Evolutionary conservation across 1,140 invertebrate genomes (phyloP), one percentile per base, ranked within the genome.

Genomic region (Drosophila gunungcola): DNA sequence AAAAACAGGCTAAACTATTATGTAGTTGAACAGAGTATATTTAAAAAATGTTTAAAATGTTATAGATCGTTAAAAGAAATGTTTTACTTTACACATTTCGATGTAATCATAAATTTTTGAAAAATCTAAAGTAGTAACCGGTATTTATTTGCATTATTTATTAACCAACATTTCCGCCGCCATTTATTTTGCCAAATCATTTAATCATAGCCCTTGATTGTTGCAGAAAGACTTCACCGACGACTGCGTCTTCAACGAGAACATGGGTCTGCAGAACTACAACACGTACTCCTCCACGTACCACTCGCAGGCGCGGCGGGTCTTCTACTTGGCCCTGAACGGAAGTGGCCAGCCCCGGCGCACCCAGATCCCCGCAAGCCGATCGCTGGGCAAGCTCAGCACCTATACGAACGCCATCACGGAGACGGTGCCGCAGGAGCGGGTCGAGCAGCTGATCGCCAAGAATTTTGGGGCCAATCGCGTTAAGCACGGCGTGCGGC

Each of bases 201-300:
- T 89, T 91, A 86, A 89, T 83, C 43, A 53, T 76, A 75, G 81
- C 73, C 92, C 91, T 92, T 45, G 21, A 42, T 67, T 94, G 94
- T 97, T 96, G 81, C 96, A 97, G 96, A 95, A 94, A 92, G 95
- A 96, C 83, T 96, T 96, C 93, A 95, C 94, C 74, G 95, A 96
- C 80, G 96, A 97, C 91, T 97, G 97, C 93, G 94, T 97, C 75
- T 97, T 97, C 94, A 96, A 96, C 92, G 96, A 97, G 92, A 96
- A 95, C 90, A 95, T 97, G 92, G 96, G 96, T 91, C 94, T 95
- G 90, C 95, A 97, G 91, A 95, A 96, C 91, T 97, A 97, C 94
- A 97, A 97, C 92, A 96, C 96, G 6, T 97, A 97, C 93, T 96
- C 96, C 73, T 96, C 96, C 58, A 94, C 94, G 56, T 94, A 95